A percentile compares a stretch with the other conserved stretches of the same genome.
These are phyloP conservation scores for Calyptomena viridis DNA, from an alignment of 2,113 vertebrate species.

Conservation along the genomic window DNA sequence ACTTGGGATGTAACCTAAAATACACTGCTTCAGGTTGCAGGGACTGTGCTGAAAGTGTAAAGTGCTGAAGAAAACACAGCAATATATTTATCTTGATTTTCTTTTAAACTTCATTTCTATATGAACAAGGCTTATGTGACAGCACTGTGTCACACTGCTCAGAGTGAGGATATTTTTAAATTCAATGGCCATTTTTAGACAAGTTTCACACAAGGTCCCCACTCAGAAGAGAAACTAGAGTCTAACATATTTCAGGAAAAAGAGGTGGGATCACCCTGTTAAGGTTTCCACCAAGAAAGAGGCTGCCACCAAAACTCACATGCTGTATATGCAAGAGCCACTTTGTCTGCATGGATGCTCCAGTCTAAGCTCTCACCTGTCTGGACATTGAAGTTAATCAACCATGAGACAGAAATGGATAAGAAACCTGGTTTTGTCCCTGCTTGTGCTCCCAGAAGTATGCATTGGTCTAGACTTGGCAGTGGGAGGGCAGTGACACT, in stretches of 20 bases:
- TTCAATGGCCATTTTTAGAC: neutral
- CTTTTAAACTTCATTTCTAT: neutral
- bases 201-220: neutral
- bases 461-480: neutral
- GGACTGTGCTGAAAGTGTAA: neutral
- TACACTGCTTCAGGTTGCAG: neutral
- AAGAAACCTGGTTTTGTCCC: neutral
- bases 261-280: neutral
- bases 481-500: neutral
- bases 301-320: neutral
- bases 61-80: neutral
- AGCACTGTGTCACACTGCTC: neutral
- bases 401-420: neutral
- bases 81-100: neutral
- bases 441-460: neutral
- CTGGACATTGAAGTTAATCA: neutral
- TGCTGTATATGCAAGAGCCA: accelerated
- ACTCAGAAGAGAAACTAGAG: neutral
- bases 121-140: neutral
- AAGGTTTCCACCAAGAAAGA: neutral
- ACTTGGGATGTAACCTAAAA: neutral
- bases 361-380: neutral
- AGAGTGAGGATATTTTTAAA: neutral
- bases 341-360: neutral
- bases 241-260: neutral